Percentiles rank a stretch among this genome's conserved stretches.
Evolutionary conservation across 1,140 invertebrate genomes (phyloP).

Genomic region (Platorchestia sp.): DNA sequence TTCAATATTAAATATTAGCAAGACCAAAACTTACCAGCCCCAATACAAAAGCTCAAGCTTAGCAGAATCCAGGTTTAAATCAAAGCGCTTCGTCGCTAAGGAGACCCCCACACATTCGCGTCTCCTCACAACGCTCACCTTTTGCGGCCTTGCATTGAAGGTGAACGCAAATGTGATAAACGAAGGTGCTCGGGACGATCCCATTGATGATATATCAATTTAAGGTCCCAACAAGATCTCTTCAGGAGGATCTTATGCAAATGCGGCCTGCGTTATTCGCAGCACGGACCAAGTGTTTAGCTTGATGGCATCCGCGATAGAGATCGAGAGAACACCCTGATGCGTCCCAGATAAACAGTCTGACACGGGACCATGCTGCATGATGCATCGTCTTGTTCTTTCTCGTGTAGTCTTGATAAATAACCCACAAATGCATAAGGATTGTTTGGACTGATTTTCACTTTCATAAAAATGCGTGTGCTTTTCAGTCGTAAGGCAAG

Average conservation of each 20-base stretch:
- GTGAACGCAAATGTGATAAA: constrained; percentile 23
- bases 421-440: neutral
- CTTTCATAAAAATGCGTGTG: neutral
- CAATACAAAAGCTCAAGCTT: neutral
- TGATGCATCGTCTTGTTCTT: constrained; percentile 40
- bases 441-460: neutral
- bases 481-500: neutral
- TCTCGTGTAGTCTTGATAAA: constrained; percentile 35
- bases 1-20: neutral
- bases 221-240: constrained; percentile 16
- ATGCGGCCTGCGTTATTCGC: neutral
- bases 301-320: neutral
- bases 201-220: constrained; percentile 56
- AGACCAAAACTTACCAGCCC: neutral
- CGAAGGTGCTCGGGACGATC: constrained; percentile 43
- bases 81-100: neutral
- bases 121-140: neutral
- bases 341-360: neutral
- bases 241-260: constrained; percentile 37
- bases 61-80: neutral
- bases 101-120: neutral
- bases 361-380: neutral
- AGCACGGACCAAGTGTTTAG: constrained; percentile 29
- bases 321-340: constrained; percentile 14
- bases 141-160: neutral